phyloP scores from a whole-genome alignment of 2,797 vertebrate species.

The Phoeniculus purpureus region DNA sequence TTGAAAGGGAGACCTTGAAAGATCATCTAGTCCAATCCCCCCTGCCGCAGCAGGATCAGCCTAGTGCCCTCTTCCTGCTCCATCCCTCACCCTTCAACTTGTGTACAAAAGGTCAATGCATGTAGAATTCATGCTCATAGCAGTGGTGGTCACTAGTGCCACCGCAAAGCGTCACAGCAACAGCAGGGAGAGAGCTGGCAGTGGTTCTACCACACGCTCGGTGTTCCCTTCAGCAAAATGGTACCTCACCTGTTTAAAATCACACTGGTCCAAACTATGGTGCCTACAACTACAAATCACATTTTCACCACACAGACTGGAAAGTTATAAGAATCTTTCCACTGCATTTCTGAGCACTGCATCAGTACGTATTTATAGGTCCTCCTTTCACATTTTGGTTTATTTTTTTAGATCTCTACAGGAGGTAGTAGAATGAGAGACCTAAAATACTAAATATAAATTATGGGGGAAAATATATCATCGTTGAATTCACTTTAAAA shows the following conservation, averaged over 20 bases:
- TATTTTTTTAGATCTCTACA: background rate
- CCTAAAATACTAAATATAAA: constrained; percentile 18
- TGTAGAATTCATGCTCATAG: background rate
- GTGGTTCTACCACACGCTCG: background rate
- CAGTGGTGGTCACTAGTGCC: background rate
- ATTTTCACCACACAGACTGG: background rate
- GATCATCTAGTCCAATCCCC: no score
- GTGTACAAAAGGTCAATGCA: background rate
- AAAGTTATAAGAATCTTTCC: background rate
- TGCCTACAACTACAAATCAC: background rate
- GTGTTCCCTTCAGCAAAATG: background rate
- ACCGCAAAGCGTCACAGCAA: background rate
- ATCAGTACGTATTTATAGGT: background rate
- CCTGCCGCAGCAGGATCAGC: background rate
- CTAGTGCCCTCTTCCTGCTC: background rate
- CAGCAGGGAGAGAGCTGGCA: background rate
- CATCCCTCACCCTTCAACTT: background rate
- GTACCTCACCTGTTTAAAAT: background rate
- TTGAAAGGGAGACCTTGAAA: no score
- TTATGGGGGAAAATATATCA: background rate
- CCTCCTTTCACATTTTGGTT: constrained; percentile 16
- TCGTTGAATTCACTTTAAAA: constrained; percentile 11
- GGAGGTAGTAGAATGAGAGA: constrained; percentile 10
- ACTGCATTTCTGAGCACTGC: background rate
- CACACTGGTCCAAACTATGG: background rate